Conservation (phyloP, 2,797 vertebrate species). For the Xerus rutilus region DNA sequence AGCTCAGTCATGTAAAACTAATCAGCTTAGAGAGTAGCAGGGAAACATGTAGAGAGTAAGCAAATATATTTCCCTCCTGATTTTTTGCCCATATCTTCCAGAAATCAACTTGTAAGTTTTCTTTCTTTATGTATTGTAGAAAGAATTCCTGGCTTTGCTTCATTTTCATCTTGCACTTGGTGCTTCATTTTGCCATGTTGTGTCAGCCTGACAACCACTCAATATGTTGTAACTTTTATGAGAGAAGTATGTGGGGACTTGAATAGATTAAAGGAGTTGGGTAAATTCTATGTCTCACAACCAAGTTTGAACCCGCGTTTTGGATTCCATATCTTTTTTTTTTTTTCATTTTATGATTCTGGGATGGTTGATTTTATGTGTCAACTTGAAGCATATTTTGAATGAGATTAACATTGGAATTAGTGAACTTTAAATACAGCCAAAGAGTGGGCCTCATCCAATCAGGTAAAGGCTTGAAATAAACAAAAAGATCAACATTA, state of each 20-base stretch:
- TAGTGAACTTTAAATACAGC: background rate
- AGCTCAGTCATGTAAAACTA: background rate
- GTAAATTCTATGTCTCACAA: background rate
- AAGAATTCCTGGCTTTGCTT: background rate
- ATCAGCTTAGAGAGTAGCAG: background rate
- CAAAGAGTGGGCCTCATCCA: background rate
- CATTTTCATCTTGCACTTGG: background rate
- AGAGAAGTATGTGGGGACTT: background rate
- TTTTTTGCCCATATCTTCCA: background rate
- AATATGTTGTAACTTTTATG: background rate
- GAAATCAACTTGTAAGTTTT: background rate
- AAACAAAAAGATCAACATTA: background rate
- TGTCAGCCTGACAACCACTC: background rate
- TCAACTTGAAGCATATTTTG: background rate
- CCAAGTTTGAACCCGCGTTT: background rate
- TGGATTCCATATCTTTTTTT: background rate
- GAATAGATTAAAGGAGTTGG: background rate
- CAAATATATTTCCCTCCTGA: background rate
- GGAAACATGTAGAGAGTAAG: background rate
- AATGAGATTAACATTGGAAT: background rate
- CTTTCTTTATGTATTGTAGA: background rate
- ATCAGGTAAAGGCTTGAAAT: background rate
- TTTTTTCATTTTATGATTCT: background rate
- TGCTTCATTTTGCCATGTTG: background rate
- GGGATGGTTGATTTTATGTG: background rate